Conservation (phyloP, 2,113 vertebrate genomes). For the Tachysurus fulvidraco region DNA sequence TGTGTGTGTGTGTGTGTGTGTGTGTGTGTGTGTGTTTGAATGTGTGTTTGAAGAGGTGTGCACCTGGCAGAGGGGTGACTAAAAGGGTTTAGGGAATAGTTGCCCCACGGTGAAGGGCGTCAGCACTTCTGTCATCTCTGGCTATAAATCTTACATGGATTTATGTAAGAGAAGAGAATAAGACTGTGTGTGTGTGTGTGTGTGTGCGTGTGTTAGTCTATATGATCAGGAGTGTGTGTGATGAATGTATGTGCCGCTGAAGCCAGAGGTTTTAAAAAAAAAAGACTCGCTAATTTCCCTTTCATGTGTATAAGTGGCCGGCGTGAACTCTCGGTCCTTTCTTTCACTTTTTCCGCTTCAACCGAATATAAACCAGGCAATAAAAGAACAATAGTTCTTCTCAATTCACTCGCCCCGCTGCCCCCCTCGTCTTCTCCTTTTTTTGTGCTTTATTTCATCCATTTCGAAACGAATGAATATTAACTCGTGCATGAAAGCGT, state of each 20-base stretch:
- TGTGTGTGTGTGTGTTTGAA: constrained; percentile 9
- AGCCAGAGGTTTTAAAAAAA: neutral
- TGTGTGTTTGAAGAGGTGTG: constrained; percentile 38
- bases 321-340: neutral
- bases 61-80: constrained; percentile 72
- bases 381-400: constrained; percentile 42
- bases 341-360: neutral
- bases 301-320: neutral
- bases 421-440: constrained; percentile 14
- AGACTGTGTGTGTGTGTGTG: neutral
- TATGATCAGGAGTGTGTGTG: neutral
- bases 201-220: neutral
- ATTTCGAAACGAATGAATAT: constrained; percentile 47
- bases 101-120: constrained; percentile 59
- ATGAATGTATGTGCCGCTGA: neutral
- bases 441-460: constrained; percentile 25
- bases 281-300: neutral
- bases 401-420: constrained; percentile 16
- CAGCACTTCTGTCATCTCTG: constrained; percentile 63
- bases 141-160: constrained; percentile 38
- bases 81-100: constrained; percentile 49
- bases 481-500: constrained; percentile 45
- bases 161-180: constrained; percentile 17
- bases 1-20: constrained; percentile 52
- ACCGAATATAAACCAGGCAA: constrained; percentile 32